Evolutionary conservation across 2,113 vertebrate species (phyloP), one percentile per base, ranked within the genome.

Genomic region (Fukomys damarensis): DNA sequence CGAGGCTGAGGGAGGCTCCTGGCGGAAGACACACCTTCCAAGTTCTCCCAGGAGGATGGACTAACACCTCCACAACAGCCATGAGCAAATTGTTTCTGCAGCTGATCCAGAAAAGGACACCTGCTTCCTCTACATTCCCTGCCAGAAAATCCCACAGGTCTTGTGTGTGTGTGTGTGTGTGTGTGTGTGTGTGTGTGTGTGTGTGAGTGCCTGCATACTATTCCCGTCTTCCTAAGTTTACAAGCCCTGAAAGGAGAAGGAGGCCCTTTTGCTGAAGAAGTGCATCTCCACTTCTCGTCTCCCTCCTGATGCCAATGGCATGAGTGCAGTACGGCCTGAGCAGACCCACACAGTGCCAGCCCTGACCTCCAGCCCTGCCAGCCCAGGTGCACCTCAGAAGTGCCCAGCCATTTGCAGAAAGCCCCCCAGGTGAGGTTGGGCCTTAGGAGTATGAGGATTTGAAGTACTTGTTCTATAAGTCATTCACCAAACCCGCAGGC

Each of bases 41-140:
- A 11, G 16, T 32, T 56, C 46, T 91, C 91, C 77, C 77, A 14
- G 68, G 87, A 89, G 85, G 52, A 54, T 5, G 49, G 4, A 28
- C 41, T 28, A 43, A 56, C 87, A 49, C 30, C 30, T 56, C 72
- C 4, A 3, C 79, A 63, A 32, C 58, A 96, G 16, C 66, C 59
- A 26, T 4, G 49, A 66, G 61, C 65, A 85, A 46, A 52, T 16
- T 68, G 30, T 74, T 96, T 83, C 89, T 95, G 30, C 24, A 58
- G 79, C 80, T 76, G 70, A 28, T 85, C 46, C 86, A 65, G 22
- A 86, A 7, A 56, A 22, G 8, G 26, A 87, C 76, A 84, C 84
- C 91, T 96, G 92, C n/a, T 94, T 96, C 84, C 86, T 86, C 54
- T 93, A 66, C 56, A 28, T 96, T 90, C 76, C 30, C 70, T 61